Conservation (phyloP, 2,113 vertebrate species). For the Malurus cyaneus region DNA sequence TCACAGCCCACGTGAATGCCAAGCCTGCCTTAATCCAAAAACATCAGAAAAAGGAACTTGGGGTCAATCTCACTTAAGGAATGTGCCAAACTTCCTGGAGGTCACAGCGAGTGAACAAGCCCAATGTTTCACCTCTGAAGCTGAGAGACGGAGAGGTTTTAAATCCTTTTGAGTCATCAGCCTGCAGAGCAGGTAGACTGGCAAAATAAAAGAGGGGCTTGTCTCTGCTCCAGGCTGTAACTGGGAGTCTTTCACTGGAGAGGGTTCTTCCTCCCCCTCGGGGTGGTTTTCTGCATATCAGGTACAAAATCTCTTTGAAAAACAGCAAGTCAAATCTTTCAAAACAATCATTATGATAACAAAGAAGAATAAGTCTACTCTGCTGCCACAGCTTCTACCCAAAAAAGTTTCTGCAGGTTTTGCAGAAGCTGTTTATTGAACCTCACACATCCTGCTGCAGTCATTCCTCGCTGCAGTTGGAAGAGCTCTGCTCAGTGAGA, state of each 20-base stretch:
- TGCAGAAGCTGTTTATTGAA: background rate
- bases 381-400: background rate
- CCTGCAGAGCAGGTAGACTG: slow-evolving; percentile 8
- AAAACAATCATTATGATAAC: slow-evolving; percentile 38
- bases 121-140: slow-evolving; percentile 12
- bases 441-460: background rate
- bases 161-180: slow-evolving; percentile 16
- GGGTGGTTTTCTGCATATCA: slow-evolving; percentile 45
- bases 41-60: slow-evolving; percentile 51
- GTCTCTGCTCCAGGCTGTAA: slow-evolving; percentile 8
- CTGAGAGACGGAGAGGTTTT: background rate
- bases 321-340: slow-evolving; percentile 25
- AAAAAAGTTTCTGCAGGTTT: background rate
- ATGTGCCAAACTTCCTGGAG: slow-evolving; percentile 48
- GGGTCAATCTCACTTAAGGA: slow-evolving; percentile 44
- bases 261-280: slow-evolving; percentile 42
- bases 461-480: background rate
- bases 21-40: slow-evolving; percentile 46
- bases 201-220: slow-evolving; percentile 28
- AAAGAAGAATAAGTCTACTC: slow-evolving; percentile 12
- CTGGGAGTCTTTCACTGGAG: slow-evolving; percentile 38
- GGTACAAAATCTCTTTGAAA: slow-evolving; percentile 60
- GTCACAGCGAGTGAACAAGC: slow-evolving; percentile 14
- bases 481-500: background rate
- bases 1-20: background rate